Base-by-base conservation (phyloP, 2,113 vertebrate genomes). In the Chlamydotis undulata region DNA sequence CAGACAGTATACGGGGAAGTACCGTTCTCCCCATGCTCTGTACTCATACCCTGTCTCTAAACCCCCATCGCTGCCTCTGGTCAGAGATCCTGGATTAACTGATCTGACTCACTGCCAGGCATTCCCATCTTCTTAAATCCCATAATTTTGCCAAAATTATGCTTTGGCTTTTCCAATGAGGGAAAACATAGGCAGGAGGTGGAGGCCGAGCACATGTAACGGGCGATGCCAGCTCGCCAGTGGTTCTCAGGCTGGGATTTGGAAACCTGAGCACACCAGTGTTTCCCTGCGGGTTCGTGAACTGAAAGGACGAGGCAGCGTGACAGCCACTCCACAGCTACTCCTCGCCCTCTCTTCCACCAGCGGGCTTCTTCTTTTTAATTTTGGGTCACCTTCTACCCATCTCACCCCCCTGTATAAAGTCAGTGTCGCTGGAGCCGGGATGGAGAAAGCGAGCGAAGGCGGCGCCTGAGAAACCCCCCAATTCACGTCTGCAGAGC, bases 351-450 rank as follows among this genome's bases (percentile, higher is more conserved):
- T 2, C 22, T 19, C 22, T 55, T 23, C 18, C 45, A 21, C 18
- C 55, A 37, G 59, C 2, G 0, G 5, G 22, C 37, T 73, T 67
- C 63, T 49, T 12, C 5, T 22, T 6, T 8, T 28, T 10, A 8
- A 5, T 39, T 67, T 70, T 22, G 64, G 23, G 60, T 60, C 60
- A 2, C 53, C 37, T 69, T 9, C n/a, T 16, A 12, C 14, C 52
- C 28, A 5, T 19, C 22, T 7, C 9, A 1, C 1, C 2, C 59
- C 43, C 43, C 0, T 26, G 0, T 14, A 18, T 63, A 31, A 55
- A 87, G 19, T 6, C n/a, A 65, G 21, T 1, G 33, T 50, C 0
- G 0, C 43, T 52, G 21, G 52, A 75, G 77, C 41, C 0, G 0
- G 78, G 60, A 22, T 22, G 37, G 37, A 23, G 82, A 19, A 15